phyloP scores from a whole-genome alignment of 2,113 vertebrate species.

The Sylvilagus bachmani region DNA sequence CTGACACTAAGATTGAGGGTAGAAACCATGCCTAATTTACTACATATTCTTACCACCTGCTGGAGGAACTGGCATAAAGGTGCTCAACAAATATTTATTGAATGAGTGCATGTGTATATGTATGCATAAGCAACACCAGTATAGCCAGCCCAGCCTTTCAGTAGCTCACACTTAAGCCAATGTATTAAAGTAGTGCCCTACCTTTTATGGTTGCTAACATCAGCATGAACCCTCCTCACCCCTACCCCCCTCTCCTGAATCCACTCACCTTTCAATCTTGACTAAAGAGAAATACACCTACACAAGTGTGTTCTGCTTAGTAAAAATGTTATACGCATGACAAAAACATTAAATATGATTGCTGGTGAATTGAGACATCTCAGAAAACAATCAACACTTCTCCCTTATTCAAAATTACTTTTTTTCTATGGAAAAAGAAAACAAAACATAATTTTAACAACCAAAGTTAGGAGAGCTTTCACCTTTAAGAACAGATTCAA shows the following conservation, averaged over 20 bases:
- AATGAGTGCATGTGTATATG: not conserved
- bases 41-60: not conserved
- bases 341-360: not conserved
- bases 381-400: slow-evolving; percentile 23
- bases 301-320: not conserved
- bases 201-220: not conserved
- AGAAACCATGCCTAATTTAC: not conserved
- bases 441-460: not conserved
- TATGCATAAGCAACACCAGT: not conserved
- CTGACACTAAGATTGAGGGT: not conserved
- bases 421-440: not conserved
- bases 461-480: slow-evolving; percentile 65
- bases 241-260: not conserved
- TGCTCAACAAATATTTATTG: not conserved
- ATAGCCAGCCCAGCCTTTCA: not conserved
- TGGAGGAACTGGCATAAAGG: not conserved
- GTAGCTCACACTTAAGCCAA: not conserved
- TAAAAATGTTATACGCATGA: not conserved
- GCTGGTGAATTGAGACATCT: not conserved
- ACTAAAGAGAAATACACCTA: not conserved
- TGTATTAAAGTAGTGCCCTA: not conserved
- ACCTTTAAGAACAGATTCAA: slow-evolving; percentile 78
- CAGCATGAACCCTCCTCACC: not conserved
- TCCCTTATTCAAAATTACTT: slow-evolving; percentile 45
- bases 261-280: not conserved